Evolutionary conservation across 2,888 invertebrate species (phyloP), one percentile per base, ranked within the genome.

Genomic region (Amphipyra tragopoginis): DNA sequence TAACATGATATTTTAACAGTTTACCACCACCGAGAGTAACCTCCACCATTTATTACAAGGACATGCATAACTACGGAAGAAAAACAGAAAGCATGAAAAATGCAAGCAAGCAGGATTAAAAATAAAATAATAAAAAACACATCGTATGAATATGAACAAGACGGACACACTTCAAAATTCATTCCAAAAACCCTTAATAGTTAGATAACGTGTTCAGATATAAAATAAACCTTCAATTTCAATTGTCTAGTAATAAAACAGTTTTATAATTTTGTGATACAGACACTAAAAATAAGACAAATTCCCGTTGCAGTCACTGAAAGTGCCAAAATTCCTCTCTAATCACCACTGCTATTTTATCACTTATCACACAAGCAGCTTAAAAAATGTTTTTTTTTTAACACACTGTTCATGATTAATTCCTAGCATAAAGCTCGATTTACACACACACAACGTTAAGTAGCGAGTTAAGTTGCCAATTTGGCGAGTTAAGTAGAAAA

Each of bases 11-110:
- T 51, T 73, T 65, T 74, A 55, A 69, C 59, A 75, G 40, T 63
- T 49, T 45, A 68, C 80, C 87, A 77, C 78, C 90, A 90, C 91
- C 92, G 65, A 86, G 65, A 86, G 86, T 75, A 77, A 77, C 79
- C 80, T 45, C 33, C 65, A 80, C 71, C 72, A 29, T 38, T 47
- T 26, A 48, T 9, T 50, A 21, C 33, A 40, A 53, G 29, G 34
- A 34, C 63, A 55, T 61, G 57, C 60, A 54, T 9, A 49, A 42
- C 15, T 29, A 50, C 5, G 14, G 51, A 61, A 65, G 36, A 33
- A 38, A 51, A 58, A 36, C 5, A 29, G 40, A 47, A 57, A 54
- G 21, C n/a, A 44, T 14, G 13, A 62, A 45, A 21, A 44, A 53
- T 5, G 7, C 62, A 71, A 66, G 66, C 65, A 52, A 50, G 14